Conservation (phyloP, 2,797 vertebrate genomes). For the Siniperca obscura region DNA sequence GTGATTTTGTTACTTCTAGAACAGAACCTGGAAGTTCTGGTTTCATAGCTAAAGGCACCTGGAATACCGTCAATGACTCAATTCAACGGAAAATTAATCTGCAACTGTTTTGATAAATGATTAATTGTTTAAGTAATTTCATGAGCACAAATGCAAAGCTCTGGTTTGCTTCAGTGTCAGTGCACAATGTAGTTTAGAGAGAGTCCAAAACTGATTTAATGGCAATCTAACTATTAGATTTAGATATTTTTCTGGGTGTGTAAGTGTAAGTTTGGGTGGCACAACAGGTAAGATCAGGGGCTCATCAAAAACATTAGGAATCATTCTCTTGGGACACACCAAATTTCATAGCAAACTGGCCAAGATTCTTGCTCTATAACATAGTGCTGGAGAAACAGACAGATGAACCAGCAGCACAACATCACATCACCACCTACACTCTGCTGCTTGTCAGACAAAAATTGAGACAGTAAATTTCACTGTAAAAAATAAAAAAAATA, state of each 20-base stretch:
- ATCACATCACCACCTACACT: background rate
- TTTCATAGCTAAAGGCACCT: too few species aligned
- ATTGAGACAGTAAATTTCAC: background rate
- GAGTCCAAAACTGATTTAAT: background rate
- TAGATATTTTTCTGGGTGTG: background rate
- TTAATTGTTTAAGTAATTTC: too few species aligned
- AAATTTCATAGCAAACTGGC: background rate
- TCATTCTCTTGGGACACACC: background rate
- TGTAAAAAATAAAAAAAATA: too few species aligned
- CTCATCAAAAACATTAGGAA: background rate
- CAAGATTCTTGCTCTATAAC: background rate
- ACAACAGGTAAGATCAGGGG: background rate
- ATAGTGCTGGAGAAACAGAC: background rate
- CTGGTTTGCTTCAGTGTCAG: background rate
- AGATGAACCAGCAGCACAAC: background rate
- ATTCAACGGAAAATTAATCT: too few species aligned
- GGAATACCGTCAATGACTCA: too few species aligned
- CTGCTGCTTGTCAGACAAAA: background rate
- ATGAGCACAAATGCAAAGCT: background rate
- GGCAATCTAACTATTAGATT: background rate
- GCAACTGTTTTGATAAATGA: too few species aligned
- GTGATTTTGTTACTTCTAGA: too few species aligned
- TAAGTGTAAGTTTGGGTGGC: background rate
- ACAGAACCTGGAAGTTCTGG: too few species aligned
- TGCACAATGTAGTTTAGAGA: background rate